Evolutionary conservation across 1,140 invertebrate species (phyloP).

Genomic region (Bombus terrestris): DNA sequence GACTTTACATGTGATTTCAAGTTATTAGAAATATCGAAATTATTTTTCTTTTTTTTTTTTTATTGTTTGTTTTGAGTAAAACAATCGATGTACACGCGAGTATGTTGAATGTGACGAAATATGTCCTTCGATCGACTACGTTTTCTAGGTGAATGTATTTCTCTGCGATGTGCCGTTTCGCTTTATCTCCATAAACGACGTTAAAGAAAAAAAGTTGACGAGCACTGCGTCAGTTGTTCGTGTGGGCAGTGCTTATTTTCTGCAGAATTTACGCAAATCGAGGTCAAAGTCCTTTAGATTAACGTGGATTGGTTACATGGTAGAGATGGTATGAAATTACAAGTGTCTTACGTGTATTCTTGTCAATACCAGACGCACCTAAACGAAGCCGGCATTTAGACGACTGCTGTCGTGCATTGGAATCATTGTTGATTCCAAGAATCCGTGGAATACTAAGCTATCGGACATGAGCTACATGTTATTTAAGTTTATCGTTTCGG

Average conservation of each 20-base stretch:
- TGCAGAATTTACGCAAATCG: conserved; percentile 23
- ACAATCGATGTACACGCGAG: no score
- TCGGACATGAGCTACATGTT: background rate
- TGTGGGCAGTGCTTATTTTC: conserved; percentile 17
- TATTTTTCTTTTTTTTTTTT: background rate
- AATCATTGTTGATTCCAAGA: conserved; percentile 14
- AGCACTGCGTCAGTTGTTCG: background rate
- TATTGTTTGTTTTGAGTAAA: background rate
- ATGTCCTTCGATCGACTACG: background rate
- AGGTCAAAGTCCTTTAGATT: conserved; percentile 15
- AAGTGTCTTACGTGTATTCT: background rate
- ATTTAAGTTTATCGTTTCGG: no score
- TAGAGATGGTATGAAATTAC: background rate
- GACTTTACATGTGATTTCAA: background rate
- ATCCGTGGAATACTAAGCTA: conserved; percentile 1
- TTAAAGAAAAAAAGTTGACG: background rate
- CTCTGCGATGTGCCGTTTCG: background rate
- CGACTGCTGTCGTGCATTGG: conserved; percentile 13
- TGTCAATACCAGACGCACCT: background rate
- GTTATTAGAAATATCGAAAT: background rate
- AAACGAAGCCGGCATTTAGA: background rate
- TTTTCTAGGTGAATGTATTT: background rate
- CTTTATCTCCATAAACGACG: background rate
- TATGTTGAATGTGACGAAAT: background rate
- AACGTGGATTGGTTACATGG: background rate